Conservation (phyloP, 2,797 vertebrate genomes). For the Pipistrellus kuhlii region DNA sequence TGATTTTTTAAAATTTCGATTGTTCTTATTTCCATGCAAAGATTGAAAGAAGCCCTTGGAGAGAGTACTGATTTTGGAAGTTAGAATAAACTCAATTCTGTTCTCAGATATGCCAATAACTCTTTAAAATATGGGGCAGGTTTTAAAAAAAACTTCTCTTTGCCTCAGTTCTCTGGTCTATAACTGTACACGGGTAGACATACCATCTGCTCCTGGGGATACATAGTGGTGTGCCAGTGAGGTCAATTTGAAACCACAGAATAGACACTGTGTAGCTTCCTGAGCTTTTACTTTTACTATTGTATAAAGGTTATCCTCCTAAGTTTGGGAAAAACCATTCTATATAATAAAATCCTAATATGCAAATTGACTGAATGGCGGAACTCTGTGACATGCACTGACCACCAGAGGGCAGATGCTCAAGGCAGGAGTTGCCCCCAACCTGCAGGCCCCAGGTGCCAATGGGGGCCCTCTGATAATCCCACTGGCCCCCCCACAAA, state of each 20-base stretch:
- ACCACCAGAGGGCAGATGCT: too few species aligned
- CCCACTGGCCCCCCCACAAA: too few species aligned
- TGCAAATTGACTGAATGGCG: too few species aligned
- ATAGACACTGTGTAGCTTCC: background rate
- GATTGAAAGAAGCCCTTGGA: background rate
- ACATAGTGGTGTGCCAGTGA: background rate
- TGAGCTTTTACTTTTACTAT: slow-evolving; percentile 26
- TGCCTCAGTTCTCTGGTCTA: background rate
- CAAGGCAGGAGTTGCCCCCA: too few species aligned
- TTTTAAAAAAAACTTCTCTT: background rate
- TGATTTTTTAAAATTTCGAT: background rate
- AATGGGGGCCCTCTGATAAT: too few species aligned
- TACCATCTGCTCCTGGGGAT: background rate
- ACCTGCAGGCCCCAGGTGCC: too few species aligned
- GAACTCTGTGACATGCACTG: too few species aligned
- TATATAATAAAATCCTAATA: too few species aligned
- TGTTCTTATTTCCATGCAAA: background rate
- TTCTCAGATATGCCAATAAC: slow-evolving; percentile 9
- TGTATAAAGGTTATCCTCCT: too few species aligned
- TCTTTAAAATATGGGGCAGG: background rate
- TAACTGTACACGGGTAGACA: background rate
- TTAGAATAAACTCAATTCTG: background rate
- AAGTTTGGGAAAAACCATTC: background rate
- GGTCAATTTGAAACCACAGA: background rate
- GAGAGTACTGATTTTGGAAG: background rate